These are phyloP conservation scores for Elymnias hypermnestra DNA, from an alignment of 1,140 invertebrate species.

Conservation along the genomic window DNA sequence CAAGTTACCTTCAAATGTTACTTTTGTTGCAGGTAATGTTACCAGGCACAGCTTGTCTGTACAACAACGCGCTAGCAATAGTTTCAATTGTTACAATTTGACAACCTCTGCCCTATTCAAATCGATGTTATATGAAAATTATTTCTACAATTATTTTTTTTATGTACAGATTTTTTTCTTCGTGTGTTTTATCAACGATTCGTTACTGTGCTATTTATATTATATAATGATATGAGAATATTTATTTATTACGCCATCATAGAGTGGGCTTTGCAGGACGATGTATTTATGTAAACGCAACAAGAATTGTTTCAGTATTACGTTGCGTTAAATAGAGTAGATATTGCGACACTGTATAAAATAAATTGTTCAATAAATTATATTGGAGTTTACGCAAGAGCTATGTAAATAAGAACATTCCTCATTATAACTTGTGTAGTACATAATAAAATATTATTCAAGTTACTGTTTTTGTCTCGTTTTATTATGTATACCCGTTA, in stretches of 20 bases:
- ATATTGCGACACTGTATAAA: constrained; percentile 29
- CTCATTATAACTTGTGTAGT: constrained; percentile 72
- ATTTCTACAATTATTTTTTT: constrained; percentile 40
- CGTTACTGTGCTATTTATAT: constrained; percentile 29
- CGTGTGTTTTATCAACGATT: constrained; percentile 21
- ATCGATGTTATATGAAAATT: constrained; percentile 16
- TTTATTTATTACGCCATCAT: constrained; percentile 37
- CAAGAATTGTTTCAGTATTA: constrained; percentile 59
- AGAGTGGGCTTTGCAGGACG: constrained; percentile 22
- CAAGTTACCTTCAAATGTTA: too few relatives aligned
- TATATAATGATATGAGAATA: constrained; percentile 20
- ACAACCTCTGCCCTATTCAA: constrained; percentile 21
- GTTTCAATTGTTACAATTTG: constrained; percentile 27
- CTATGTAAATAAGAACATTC: constrained; percentile 74
- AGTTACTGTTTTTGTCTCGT: constrained; percentile 65
- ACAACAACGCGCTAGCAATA: constrained; percentile 33
- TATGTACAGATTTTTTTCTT: constrained; percentile 43
- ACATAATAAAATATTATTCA: constrained; percentile 75
- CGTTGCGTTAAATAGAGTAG: constrained; percentile 51
- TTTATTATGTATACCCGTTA: too few relatives aligned
- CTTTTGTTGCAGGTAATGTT: constrained; percentile 55
- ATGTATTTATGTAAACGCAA: constrained; percentile 34
- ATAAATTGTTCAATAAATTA: constrained; percentile 46
- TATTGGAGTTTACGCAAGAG: constrained; percentile 54
- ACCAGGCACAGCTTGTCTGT: constrained; percentile 33